Evolutionary conservation across 2,113 vertebrate species (phyloP).

Genomic region (Macheiramphus alcinus): DNA sequence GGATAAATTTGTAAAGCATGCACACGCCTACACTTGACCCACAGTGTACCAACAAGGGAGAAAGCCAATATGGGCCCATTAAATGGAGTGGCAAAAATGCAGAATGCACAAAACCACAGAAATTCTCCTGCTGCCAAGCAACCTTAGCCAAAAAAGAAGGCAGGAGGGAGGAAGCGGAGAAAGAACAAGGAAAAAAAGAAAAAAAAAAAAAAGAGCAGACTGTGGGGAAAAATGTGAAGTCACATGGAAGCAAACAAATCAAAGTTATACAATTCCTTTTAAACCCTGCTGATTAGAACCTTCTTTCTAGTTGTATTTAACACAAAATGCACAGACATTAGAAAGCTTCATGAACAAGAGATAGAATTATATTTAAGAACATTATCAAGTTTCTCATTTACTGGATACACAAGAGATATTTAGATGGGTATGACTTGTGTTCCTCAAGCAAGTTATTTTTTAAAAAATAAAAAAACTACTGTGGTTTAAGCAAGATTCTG

Average conservation of each 20-base stretch:
- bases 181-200: background rate
- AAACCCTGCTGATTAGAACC: background rate
- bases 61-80: slow-evolving; percentile 59
- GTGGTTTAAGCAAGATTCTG: background rate
- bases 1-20: slow-evolving; percentile 60
- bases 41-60: slow-evolving; percentile 59
- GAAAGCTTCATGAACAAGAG: background rate
- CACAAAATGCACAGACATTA: background rate
- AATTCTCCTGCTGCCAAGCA: slow-evolving; percentile 70
- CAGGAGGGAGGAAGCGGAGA: fast-evolving
- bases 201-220: background rate
- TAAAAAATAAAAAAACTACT: background rate
- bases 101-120: slow-evolving; percentile 14
- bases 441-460: background rate
- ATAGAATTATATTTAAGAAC: background rate
- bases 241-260: background rate
- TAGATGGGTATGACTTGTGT: background rate
- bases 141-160: slow-evolving; percentile 41
- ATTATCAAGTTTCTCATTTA: background rate
- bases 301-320: background rate
- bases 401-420: background rate
- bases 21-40: slow-evolving; percentile 78
- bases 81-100: slow-evolving; percentile 62
- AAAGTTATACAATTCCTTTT: background rate
- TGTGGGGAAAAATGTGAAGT: background rate